phyloP scores from a whole-genome alignment of 1,140 invertebrate species.

The Platorchestia sp. region DNA sequence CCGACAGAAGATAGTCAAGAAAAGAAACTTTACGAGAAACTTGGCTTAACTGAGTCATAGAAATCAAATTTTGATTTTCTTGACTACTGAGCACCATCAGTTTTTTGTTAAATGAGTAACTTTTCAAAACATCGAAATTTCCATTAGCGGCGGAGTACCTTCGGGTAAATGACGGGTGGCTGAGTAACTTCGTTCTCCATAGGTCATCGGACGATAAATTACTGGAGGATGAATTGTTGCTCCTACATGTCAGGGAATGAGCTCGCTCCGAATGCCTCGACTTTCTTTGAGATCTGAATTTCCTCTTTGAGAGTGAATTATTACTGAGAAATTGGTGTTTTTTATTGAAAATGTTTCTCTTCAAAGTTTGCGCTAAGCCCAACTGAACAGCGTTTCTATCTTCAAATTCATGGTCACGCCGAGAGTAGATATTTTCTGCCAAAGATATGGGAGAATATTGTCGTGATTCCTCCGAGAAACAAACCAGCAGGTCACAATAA shows the following conservation, averaged over 20 bases:
- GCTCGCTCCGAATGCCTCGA: neutral
- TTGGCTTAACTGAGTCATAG: neutral
- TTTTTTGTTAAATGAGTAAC: neutral
- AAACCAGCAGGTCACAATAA: neutral
- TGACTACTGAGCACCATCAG: neutral
- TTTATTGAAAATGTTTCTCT: neutral
- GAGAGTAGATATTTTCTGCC: neutral
- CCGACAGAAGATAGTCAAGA: neutral
- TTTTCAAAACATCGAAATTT: neutral
- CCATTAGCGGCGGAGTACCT: neutral
- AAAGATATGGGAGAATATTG: neutral
- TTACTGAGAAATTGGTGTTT: neutral
- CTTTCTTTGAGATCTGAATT: neutral
- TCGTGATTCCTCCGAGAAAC: neutral
- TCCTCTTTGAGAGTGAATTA: neutral
- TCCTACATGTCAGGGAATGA: neutral
- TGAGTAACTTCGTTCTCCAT: neutral
- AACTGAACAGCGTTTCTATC: neutral
- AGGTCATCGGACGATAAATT: neutral
- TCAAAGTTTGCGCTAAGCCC: neutral
- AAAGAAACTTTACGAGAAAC: neutral
- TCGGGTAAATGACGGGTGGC: neutral
- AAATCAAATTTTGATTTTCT: neutral
- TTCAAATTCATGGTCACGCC: neutral
- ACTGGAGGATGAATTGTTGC: neutral